phyloP scores from a whole-genome alignment of 2,888 invertebrate species.

The Pseudococcus jackbeardsleyi region DNA sequence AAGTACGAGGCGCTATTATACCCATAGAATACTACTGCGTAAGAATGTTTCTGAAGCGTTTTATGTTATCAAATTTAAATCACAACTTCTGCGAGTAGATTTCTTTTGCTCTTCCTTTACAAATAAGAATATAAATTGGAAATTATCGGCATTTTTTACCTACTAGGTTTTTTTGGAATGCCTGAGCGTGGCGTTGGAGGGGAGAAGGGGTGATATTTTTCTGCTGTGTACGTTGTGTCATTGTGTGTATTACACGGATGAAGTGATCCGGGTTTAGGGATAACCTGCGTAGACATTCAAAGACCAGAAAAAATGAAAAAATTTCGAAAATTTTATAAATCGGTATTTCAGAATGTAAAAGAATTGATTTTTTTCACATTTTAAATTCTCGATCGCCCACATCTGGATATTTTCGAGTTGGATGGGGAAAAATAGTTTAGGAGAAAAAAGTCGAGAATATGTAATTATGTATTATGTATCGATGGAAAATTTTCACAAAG shows the following conservation, averaged over 20 bases:
- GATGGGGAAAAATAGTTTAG: too few relatives aligned
- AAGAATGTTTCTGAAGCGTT: conserved; percentile 37
- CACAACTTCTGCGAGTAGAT: conserved; percentile 30
- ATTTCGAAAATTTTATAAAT: too few relatives aligned
- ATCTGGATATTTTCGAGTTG: too few relatives aligned
- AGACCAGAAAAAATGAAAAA: too few relatives aligned
- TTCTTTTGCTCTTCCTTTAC: conserved; percentile 35
- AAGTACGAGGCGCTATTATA: conserved; percentile 32
- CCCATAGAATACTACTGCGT: not conserved
- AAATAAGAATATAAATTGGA: conserved; percentile 50
- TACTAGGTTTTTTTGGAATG: not conserved
- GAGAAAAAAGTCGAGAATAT: too few relatives aligned
- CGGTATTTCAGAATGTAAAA: too few relatives aligned
- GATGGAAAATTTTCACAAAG: too few relatives aligned
- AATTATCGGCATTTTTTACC: conserved; percentile 30
- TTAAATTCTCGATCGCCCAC: too few relatives aligned
- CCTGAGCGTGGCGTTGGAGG: not conserved
- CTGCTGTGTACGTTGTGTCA: not conserved
- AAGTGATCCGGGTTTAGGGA: too few relatives aligned
- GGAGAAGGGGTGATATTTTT: not conserved
- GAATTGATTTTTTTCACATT: too few relatives aligned
- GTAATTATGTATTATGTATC: too few relatives aligned
- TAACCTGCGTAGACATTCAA: too few relatives aligned
- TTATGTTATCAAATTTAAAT: conserved; percentile 29
- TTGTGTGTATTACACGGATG: not conserved